A percentile compares a stretch with the other conserved stretches of the same genome.
phyloP scores from a whole-genome alignment of 2,888 invertebrate species.

The Ormyrus nitidulus region DNA sequence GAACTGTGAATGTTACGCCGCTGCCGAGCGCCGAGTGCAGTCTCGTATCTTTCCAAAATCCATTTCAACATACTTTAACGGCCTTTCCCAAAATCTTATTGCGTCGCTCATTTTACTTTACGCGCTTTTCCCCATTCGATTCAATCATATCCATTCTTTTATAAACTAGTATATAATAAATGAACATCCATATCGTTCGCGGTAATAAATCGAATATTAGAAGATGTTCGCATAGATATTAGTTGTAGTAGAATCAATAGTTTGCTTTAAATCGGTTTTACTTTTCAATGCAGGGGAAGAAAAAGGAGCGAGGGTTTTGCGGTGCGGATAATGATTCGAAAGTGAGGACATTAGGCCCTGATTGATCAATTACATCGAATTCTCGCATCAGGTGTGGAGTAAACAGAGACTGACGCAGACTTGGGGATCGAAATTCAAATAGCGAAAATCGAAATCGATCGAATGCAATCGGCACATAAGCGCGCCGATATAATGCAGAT shows the following conservation, averaged over 20 bases:
- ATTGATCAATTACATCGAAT: constrained; percentile 55
- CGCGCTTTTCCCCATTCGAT: too few species aligned
- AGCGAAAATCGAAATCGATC: constrained; percentile 55
- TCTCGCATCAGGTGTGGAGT: constrained; percentile 42
- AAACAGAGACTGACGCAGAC: background rate
- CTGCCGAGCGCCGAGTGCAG: background rate
- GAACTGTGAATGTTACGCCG: constrained; percentile 37
- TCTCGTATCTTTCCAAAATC: constrained; percentile 29
- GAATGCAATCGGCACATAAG: constrained; percentile 23
- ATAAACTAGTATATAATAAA: too few species aligned
- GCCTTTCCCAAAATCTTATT: constrained; percentile 8
- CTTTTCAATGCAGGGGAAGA: constrained; percentile 27
- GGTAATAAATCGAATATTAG: too few species aligned
- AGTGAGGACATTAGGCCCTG: constrained; percentile 27
- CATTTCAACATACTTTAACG: background rate
- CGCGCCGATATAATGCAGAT: constrained; percentile 36
- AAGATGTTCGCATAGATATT: too few species aligned
- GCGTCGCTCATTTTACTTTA: too few species aligned
- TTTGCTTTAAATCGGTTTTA: constrained; percentile 26
- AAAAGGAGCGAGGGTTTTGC: background rate
- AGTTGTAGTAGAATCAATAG: too few species aligned
- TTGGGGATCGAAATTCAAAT: constrained; percentile 65
- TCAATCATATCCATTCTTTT: too few species aligned
- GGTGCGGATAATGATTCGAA: background rate
- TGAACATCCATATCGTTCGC: too few species aligned